Evolutionary conservation across 2,113 vertebrate genomes (phyloP).

Genomic region (Micronycteris hirsuta): DNA sequence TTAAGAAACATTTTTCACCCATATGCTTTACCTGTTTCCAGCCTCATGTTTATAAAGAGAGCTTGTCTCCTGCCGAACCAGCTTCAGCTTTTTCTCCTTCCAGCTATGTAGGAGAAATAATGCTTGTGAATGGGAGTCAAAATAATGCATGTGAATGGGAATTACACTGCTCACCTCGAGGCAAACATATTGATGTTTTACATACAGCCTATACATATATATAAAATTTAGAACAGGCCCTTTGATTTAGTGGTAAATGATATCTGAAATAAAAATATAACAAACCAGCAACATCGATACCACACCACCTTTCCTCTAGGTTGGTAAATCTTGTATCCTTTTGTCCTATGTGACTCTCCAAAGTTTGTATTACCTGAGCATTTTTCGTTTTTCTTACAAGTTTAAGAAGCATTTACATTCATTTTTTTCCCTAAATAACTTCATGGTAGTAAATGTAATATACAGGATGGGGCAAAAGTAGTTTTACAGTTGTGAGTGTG

Average conservation of each 20-base stretch:
- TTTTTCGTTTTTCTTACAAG: not conserved
- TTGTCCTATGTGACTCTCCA: not conserved
- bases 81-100: not conserved
- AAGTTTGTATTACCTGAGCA: not conserved
- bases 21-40: not conserved
- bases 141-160: not conserved
- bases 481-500: too few species aligned
- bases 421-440: slow-evolving; percentile 19
- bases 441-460: not conserved
- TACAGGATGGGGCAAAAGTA: too few species aligned
- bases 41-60: not conserved
- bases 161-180: not conserved
- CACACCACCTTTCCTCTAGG: not conserved
- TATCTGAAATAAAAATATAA: not conserved
- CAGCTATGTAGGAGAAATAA: not conserved
- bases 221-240: not conserved
- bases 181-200: not conserved
- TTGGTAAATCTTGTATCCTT: not conserved
- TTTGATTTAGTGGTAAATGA: not conserved
- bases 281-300: not conserved
- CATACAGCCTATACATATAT: not conserved
- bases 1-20: not conserved
- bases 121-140: not conserved
- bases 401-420: not conserved
- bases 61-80: not conserved